Percentiles rank a stretch among this genome's conserved stretches.
These are phyloP conservation scores for Frankliniella fusca DNA, from an alignment of 2,888 invertebrate genomes.

Conservation along the genomic window DNA sequence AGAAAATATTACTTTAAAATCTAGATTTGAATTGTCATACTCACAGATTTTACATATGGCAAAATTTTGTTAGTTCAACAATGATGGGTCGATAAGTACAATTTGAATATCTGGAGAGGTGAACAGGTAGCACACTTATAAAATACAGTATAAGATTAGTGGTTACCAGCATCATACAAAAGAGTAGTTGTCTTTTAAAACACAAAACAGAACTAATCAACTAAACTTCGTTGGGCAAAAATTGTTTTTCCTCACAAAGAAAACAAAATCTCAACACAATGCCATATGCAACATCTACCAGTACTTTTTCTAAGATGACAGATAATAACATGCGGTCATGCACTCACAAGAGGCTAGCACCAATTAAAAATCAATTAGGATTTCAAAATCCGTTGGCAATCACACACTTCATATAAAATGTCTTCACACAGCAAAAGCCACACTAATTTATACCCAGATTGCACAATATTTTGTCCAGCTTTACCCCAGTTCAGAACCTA, in stretches of 20 bases:
- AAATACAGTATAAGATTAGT: too few species aligned
- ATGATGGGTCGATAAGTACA: not conserved
- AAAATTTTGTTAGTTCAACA: not conserved
- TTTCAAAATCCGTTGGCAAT: not conserved
- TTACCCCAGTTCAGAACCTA: too few species aligned
- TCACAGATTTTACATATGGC: too few species aligned
- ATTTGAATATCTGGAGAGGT: not conserved
- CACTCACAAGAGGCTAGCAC: not conserved
- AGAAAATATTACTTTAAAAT: too few species aligned
- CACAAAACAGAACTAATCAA: too few species aligned
- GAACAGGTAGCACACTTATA: too few species aligned
- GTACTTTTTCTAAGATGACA: not conserved
- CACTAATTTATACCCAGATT: too few species aligned
- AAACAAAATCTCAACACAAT: not conserved
- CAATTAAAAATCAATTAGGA: not conserved
- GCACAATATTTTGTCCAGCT: too few species aligned
- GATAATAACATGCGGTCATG: not conserved
- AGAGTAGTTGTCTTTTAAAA: too few species aligned
- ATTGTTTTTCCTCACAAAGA: not conserved
- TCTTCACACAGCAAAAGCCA: too few species aligned
- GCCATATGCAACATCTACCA: not conserved
- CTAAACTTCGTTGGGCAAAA: not conserved
- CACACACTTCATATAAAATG: not conserved
- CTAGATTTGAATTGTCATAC: too few species aligned
- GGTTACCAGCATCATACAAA: too few species aligned